Conservation (phyloP, 2,797 vertebrate genomes). For the Falco peregrinus region DNA sequence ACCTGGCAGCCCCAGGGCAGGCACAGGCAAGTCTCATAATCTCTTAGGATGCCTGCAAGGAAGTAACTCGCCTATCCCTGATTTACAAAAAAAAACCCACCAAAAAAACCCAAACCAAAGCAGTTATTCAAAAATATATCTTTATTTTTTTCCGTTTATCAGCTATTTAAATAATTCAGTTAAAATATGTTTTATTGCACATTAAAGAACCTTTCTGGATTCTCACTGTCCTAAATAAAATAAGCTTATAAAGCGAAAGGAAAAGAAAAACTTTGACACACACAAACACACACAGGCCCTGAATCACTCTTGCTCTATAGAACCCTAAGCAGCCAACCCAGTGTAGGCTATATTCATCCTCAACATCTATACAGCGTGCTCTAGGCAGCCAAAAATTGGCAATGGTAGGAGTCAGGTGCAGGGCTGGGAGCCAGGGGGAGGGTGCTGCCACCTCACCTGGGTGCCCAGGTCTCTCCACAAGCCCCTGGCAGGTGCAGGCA, state of each 20-base stretch:
- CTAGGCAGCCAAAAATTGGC: not conserved
- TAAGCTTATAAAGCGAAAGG: not conserved
- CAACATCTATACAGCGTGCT: fast-evolving
- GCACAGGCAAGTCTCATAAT: not conserved
- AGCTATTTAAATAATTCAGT: constrained; percentile 60
- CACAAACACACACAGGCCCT: fast-evolving
- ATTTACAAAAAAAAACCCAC: not conserved
- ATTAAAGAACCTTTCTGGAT: constrained; percentile 19
- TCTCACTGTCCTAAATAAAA: not conserved
- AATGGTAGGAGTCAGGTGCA: not conserved
- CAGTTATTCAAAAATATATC: constrained; percentile 61
- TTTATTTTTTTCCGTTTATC: constrained; percentile 44
- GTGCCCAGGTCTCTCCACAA: fast-evolving
- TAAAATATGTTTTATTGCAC: constrained; percentile 69
- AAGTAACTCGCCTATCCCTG: fast-evolving
- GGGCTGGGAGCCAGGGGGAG: not conserved
- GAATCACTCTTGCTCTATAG: not conserved
- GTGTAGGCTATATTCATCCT: not conserved
- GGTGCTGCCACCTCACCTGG: fast-evolving
- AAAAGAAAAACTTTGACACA: not conserved
- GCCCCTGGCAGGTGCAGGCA: not conserved
- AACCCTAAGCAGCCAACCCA: not conserved
- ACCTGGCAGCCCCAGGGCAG: not conserved
- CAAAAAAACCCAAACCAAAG: not conserved
- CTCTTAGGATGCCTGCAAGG: not conserved